These are phyloP conservation scores for Leptobrachium leishanense DNA, from an alignment of 2,113 vertebrate genomes.

Conservation along the genomic window DNA sequence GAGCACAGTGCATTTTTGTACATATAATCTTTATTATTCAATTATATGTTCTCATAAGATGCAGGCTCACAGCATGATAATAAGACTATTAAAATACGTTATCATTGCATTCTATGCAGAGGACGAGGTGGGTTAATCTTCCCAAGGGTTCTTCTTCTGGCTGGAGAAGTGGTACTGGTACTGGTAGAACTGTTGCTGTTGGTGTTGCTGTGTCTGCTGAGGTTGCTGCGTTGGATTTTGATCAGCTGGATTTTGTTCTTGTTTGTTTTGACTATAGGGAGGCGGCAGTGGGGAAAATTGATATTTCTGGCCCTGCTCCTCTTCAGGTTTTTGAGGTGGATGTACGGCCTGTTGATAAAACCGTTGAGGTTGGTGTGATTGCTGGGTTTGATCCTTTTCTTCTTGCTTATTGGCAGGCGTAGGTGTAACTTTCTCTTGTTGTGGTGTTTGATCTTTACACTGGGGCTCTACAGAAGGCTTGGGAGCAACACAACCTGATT, in stretches of 20 bases:
- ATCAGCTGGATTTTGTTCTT: neutral
- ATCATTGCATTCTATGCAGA: no score
- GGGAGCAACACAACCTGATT: no score
- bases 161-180: constrained; percentile 6
- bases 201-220: neutral
- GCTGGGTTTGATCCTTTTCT: neutral
- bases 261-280: neutral
- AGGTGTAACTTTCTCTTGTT: neutral
- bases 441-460: neutral
- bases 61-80: no score
- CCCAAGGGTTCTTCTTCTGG: constrained; percentile 17
- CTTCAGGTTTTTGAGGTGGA: neutral
- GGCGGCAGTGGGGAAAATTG: constrained; percentile 5
- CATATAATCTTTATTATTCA: no score
- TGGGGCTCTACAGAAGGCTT: neutral
- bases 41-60: no score
- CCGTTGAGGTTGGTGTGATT: neutral
- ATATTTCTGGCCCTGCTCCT: neutral
- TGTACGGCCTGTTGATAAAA: neutral
- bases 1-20: no score
- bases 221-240: neutral
- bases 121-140: neutral
- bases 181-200: constrained; percentile 8
- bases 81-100: no score
- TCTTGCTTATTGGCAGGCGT: neutral